Evolutionary conservation across 2,797 vertebrate genomes (phyloP), one percentile per base, ranked within the genome.

Genomic region (Chelmon rostratus): DNA sequence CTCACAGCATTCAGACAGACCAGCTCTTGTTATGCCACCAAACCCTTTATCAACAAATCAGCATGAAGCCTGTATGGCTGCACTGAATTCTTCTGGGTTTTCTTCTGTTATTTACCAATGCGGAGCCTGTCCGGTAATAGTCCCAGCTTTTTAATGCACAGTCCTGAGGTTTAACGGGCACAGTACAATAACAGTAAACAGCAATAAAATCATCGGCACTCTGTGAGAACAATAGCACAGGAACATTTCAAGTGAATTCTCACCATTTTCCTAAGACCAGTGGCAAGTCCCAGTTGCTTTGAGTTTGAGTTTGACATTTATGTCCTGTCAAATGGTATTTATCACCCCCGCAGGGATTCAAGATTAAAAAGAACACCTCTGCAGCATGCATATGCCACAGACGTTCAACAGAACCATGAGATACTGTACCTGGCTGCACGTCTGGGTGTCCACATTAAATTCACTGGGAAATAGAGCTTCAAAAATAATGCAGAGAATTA

Each of bases 31-130:
- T 81, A 62, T 35, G 37, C 61, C 49, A 40, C 47, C 52, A 73
- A 82, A 79, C 61, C 78, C 78, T 88, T 89, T 83, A 85, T 87
- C 80, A 85, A 73, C 63, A 65, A 81, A 86, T 83, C 82, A 85
- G 72, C 81, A 57, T 62, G 61, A 82, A 59, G 62, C 70, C 78
- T 74, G 75, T 84, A 82, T 81, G 79, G 71, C 78, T 68, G 71
- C 52, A 38, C 25, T 28, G 68, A 70, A 52, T 16, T 35, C 25
- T 52, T 73, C 58, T 66, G 52, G 56, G 74, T 62, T 69, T 68
- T 79, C 67, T 70, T 81, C 68, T 63, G 73, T 49, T 80, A 33
- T 49, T 86, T 78, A 76, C 61, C 79, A 87, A 84, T 83, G 53
- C 73, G 84, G 67, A 74, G 47, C 65, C 54, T 31, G 35, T 53